phyloP scores from a whole-genome alignment of 1,140 invertebrate genomes.

The Dendrolimus punctatus region DNA sequence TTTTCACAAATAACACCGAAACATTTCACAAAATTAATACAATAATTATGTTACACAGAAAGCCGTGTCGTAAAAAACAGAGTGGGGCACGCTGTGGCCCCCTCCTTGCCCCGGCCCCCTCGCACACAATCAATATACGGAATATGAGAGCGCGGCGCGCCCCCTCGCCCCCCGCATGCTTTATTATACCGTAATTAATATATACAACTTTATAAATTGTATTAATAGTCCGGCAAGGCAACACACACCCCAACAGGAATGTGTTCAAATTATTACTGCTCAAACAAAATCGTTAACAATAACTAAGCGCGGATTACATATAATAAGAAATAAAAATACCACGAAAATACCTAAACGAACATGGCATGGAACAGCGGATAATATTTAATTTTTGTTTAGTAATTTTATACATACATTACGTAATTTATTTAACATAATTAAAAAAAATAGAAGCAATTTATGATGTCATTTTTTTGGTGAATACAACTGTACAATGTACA shows the following conservation, averaged over 20 bases:
- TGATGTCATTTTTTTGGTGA: no score
- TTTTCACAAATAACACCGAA: constrained; percentile 69
- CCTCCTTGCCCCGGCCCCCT: constrained; percentile 65
- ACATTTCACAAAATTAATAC: constrained; percentile 72
- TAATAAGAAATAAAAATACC: background rate
- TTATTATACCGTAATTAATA: constrained; percentile 72
- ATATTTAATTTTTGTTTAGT: no score
- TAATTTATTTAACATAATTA: no score
- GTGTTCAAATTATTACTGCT: no score
- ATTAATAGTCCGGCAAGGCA: constrained; percentile 27
- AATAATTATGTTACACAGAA: constrained; percentile 72
- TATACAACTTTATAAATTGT: constrained; percentile 66
- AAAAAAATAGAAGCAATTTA: no score
- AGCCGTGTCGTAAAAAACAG: constrained; percentile 72
- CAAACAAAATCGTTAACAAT: no score
- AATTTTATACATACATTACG: no score
- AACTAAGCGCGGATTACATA: constrained; percentile 5
- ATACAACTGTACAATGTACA: no score
- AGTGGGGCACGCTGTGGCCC: constrained; percentile 69
- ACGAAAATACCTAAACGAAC: background rate
- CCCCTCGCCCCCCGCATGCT: constrained; percentile 68
- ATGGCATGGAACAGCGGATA: no score
- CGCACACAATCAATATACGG: constrained; percentile 72
- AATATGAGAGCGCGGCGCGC: constrained; percentile 70
- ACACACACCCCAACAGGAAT: constrained; percentile 18